phyloP scores from a whole-genome alignment of 2,113 vertebrate species.

The Gulo gulo region DNA sequence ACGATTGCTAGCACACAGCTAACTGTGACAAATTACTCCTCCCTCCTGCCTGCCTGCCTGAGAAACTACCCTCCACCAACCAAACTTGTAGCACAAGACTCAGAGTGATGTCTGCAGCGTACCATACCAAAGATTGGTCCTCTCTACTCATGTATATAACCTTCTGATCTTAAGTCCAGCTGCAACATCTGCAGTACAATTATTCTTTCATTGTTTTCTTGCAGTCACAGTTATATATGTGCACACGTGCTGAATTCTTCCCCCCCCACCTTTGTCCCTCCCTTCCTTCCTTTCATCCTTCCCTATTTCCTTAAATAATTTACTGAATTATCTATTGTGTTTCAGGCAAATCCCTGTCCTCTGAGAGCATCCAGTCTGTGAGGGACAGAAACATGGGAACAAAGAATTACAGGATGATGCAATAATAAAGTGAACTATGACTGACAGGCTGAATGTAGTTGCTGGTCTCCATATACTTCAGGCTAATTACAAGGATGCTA shows the following conservation, averaged over 20 bases:
- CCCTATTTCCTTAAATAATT: not conserved
- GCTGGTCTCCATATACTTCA: not conserved
- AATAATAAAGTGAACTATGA: not conserved
- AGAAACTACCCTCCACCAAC: not conserved
- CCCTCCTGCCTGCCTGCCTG: not conserved
- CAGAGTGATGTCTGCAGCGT: not conserved
- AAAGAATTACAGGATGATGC: not conserved
- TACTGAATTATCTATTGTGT: not conserved
- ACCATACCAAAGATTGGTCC: not conserved
- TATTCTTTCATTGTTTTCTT: not conserved
- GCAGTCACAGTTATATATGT: not conserved
- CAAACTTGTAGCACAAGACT: not conserved
- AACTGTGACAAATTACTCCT: not conserved
- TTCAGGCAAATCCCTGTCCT: not conserved
- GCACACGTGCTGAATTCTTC: not conserved
- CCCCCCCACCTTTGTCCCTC: not conserved
- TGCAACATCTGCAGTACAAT: not conserved
- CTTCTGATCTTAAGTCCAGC: not conserved
- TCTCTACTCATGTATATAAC: not conserved
- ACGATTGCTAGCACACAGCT: not conserved
- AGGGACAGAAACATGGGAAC: not conserved
- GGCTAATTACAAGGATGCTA: not conserved
- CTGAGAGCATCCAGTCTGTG: not conserved
- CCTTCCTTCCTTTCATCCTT: not conserved
- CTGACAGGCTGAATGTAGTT: not conserved